Percentiles rank a stretch among this genome's conserved stretches.
phyloP scores from a whole-genome alignment of 2,888 invertebrate genomes.

The Apeira syringaria region DNA sequence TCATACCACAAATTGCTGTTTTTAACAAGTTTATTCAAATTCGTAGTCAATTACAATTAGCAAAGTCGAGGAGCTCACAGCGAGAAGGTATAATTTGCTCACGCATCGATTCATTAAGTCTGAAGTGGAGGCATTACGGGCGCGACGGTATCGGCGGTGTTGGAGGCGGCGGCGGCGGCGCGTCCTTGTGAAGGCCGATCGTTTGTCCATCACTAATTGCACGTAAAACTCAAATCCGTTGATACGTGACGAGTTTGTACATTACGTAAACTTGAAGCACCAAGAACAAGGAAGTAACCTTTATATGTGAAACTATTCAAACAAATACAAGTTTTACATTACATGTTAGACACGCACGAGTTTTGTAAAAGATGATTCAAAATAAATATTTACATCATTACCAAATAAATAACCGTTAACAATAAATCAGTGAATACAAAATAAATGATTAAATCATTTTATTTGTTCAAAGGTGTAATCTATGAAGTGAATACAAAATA shows the following conservation, averaged over 20 bases:
- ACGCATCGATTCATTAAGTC: conserved; percentile 14
- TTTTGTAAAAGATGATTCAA: conserved; percentile 44
- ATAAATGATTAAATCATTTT: background rate
- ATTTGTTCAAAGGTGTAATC: too few species aligned
- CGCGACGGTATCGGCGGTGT: conserved; percentile 40
- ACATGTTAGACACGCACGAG: conserved; percentile 68
- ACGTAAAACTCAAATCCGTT: conserved; percentile 49
- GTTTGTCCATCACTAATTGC: conserved; percentile 44
- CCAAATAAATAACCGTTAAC: conserved; percentile 39
- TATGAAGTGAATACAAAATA: too few species aligned
- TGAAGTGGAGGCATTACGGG: conserved; percentile 1
- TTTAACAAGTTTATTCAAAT: conserved; percentile 45
- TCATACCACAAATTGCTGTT: conserved; percentile 47
- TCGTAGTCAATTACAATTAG: conserved; percentile 40
- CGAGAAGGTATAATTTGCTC: conserved; percentile 39
- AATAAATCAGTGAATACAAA: conserved; percentile 28
- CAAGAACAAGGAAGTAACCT: conserved; percentile 75
- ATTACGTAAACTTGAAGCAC: conserved; percentile 63
- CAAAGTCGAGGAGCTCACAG: conserved; percentile 39
- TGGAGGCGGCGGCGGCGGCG: conserved; percentile 37
- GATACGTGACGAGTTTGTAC: conserved; percentile 58
- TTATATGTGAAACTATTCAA: conserved; percentile 69
- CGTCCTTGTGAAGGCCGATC: conserved; percentile 76
- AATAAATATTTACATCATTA: conserved; percentile 29
- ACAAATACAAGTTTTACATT: conserved; percentile 65